Base-by-base conservation (phyloP, 2,888 invertebrate genomes). In the Drosophila kanekoi region DNA sequence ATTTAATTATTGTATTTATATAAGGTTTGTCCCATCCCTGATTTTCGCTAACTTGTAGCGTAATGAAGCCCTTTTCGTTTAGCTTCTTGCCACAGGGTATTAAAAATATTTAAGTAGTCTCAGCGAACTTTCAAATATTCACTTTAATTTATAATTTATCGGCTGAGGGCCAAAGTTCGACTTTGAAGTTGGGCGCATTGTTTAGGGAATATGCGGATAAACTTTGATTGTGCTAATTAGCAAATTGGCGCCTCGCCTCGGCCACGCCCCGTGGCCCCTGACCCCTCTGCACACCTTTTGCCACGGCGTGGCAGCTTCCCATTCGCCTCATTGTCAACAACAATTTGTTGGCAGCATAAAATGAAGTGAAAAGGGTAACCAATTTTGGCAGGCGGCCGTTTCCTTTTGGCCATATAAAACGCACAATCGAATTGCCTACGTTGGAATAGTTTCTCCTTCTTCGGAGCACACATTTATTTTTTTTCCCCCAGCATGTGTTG, bases 81-180 rank as follows among this genome's bases (percentile, higher is more conserved):
- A 37, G n/a, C 35, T 23, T 40, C 20, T 11, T 33, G 10, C 37
- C 10, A 13, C 20, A 58, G 72, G 65, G 53, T 54, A 77, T 51
- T 11, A 41, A 33, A 66, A 14, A 37, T 18, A 37, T 18, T 40
- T 11, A 47, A 44, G 28, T 13, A 20, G 28, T 10, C 33, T 32
- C 38, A 14, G 10, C 40, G 59, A 23, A 61, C 43, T 72, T 76
- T 73, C 28, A 72, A 68, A 74, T 72, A 86, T 89, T 85, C 88
- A 77, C 83, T 86, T 89, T 86, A 75, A 86, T 88, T 79, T 86
- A 89, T 89, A 76, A 86, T 86, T 87, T 74, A 86, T 82, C 65
- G 77, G 71, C 47, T 33, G 23, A 33, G 64, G 33, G 53, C 40
- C n/a, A 20, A 32, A 59, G 33, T 53, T 48, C 49, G 48, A 64